Base-by-base conservation (phyloP, 2,113 vertebrate genomes). In the Pterocles orientalis region DNA sequence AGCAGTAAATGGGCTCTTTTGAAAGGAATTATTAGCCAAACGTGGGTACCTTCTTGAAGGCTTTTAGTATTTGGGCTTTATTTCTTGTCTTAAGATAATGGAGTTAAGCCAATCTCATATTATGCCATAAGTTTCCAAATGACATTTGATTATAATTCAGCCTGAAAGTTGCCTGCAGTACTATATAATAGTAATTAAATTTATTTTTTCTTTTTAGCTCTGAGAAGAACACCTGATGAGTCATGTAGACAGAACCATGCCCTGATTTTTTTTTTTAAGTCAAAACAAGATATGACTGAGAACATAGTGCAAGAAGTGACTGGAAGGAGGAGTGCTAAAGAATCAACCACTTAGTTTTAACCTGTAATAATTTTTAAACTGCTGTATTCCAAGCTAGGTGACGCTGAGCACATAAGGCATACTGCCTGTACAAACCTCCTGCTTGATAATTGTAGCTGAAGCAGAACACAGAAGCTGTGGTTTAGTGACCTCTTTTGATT, bases 1-100 rank as follows among this genome's bases (percentile, higher is more conserved):
- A 92, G 98, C 98, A 94, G 98, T 99, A 90, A 98, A 98, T 7
- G 99, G 99, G 45, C 98, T 99, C 61, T 99, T 99, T 93, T 99
- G 98, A 98, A 92, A 65, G 36, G 48, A 77, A 24, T 9, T 33
- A 26, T 18, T 57, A 61, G 92, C 62, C n/a, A 34, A 72, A 97
- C 96, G 98, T 98, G n/a, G 80, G 96, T 96, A 53, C 34, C 20
- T 33, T 39, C n/a, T 61, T 87, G 68, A 53, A 66, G 14, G 41
- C 28, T 92, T 93, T 85, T 61, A 86, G 23, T 95, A 33, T 71
- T 90, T 73, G 71, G 29, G 50, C 60, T 94, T 88, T 51, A 39
- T 91, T 84, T 91, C n/a, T 88, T 39, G 36, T 72, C 28, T 65
- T 58, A 29, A 90, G 51, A 87, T 81, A 71, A 69, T n/a, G 66